A percentile compares a stretch with the other conserved stretches of the same genome.
phyloP scores from a whole-genome alignment of 2,113 vertebrate species.

The Xiphophorus hellerii region DNA sequence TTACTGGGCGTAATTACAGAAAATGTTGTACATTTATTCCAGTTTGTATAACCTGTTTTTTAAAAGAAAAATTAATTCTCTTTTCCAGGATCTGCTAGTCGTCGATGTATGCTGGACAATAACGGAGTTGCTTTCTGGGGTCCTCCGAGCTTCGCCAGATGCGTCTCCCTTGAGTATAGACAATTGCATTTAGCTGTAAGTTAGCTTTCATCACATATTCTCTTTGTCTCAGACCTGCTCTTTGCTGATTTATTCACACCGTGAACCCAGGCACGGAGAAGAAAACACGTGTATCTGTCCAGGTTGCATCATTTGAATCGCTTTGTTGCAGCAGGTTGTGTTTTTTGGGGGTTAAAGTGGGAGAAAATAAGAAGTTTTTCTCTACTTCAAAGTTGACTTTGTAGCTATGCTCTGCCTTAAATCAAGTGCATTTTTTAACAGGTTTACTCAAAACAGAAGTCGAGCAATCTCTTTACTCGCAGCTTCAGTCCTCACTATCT shows the following conservation, averaged over 20 bases:
- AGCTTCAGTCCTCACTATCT: slow-evolving; percentile 45
- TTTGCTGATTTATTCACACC: background rate
- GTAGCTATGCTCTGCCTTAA: background rate
- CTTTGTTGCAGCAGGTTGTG: background rate
- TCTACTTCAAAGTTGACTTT: slow-evolving; percentile 5
- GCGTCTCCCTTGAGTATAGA: slow-evolving; percentile 96
- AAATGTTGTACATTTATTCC: background rate
- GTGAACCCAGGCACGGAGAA: background rate
- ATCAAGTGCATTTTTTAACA: slow-evolving; percentile 18
- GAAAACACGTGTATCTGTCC: background rate
- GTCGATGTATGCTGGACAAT: slow-evolving; percentile 96
- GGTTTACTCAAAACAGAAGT: slow-evolving; percentile 38
- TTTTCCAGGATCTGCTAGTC: slow-evolving; percentile 92
- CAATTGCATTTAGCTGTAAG: slow-evolving; percentile 95
- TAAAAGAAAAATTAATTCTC: background rate
- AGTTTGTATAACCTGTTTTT: no score
- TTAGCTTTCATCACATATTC: slow-evolving; percentile 16
- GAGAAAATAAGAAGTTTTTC: slow-evolving; percentile 3
- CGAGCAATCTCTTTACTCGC: slow-evolving; percentile 21
- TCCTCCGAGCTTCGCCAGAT: slow-evolving; percentile 97
- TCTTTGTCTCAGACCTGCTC: background rate
- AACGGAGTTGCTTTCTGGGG: slow-evolving; percentile 97
- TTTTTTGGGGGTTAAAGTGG: background rate
- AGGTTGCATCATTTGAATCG: slow-evolving; percentile 2
- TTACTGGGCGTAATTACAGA: no score